phyloP scores from a whole-genome alignment of 2,797 vertebrate genomes.

The Macropus fuliginosus region DNA sequence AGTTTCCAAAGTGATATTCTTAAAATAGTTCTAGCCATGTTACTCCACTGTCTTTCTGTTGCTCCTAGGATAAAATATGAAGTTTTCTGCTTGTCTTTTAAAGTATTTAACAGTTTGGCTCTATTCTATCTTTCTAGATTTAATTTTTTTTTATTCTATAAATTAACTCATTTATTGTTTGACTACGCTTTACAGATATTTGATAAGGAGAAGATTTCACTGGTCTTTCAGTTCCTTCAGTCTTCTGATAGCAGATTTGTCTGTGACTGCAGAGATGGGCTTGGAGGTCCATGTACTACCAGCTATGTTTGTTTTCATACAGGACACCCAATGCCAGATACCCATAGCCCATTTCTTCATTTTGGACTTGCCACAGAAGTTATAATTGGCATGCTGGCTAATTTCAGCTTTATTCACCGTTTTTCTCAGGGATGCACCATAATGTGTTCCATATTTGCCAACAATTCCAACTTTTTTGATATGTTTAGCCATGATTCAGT shows the following conservation, averaged over 20 bases:
- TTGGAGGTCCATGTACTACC: not conserved
- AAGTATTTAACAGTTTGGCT: not conserved
- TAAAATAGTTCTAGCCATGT: not conserved
- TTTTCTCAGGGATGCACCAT: too few species aligned
- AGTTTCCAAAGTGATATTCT: not conserved
- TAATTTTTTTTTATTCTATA: not conserved
- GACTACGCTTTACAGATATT: not conserved
- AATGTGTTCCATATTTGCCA: too few species aligned
- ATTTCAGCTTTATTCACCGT: too few species aligned
- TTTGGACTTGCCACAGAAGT: too few species aligned
- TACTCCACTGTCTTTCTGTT: not conserved
- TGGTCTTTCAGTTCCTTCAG: not conserved
- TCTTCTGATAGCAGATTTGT: not conserved
- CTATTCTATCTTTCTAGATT: not conserved
- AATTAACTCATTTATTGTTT: not conserved
- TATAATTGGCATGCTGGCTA: too few species aligned
- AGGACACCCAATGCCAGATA: too few species aligned
- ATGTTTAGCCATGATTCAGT: too few species aligned
- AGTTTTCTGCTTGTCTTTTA: not conserved
- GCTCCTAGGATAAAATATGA: not conserved
- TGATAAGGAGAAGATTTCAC: not conserved
- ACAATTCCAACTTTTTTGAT: too few species aligned
- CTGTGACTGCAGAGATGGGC: not conserved
- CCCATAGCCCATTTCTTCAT: too few species aligned
- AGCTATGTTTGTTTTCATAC: not conserved